Evolutionary conservation across 2,797 vertebrate species (phyloP).

Genomic region (Capromys pilorides): DNA sequence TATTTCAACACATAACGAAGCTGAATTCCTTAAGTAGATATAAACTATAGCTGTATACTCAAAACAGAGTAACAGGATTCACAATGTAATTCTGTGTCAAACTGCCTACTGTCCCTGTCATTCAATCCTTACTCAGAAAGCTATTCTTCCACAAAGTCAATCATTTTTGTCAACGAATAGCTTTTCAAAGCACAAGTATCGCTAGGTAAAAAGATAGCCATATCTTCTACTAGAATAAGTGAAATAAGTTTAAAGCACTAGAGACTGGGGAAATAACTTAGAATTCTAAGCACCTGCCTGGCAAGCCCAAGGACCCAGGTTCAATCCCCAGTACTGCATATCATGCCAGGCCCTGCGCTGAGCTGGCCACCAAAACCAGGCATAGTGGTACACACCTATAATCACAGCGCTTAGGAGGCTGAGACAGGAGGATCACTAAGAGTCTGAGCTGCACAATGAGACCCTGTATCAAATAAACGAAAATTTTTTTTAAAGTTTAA

Average conservation of each 20-base stretch:
- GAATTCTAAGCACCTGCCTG: no score
- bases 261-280: no score
- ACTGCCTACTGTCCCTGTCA: neutral
- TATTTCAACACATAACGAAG: conserved; percentile 21
- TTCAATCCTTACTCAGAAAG: conserved; percentile 2
- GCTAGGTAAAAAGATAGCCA: neutral
- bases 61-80: conserved; percentile 35
- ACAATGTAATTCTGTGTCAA: conserved; percentile 3
- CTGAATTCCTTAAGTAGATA: neutral
- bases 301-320: no score
- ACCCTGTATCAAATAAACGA: no score
- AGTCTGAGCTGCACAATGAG: no score
- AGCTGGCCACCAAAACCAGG: no score
- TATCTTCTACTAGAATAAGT: conserved; percentile 24
- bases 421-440: no score
- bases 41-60: neutral
- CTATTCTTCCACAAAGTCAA: neutral
- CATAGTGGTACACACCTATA: no score
- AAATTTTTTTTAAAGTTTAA: no score
- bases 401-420: no score
- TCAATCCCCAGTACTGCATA: no score
- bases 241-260: conserved; percentile 27
- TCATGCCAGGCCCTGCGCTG: no score
- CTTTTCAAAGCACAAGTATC: conserved; percentile 42
- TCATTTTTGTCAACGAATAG: conserved; percentile 44